Percentiles rank a stretch among this genome's conserved stretches.
These are phyloP conservation scores for Coenobita brevimanus DNA, from an alignment of 1,140 invertebrate species.

Conservation along the genomic window DNA sequence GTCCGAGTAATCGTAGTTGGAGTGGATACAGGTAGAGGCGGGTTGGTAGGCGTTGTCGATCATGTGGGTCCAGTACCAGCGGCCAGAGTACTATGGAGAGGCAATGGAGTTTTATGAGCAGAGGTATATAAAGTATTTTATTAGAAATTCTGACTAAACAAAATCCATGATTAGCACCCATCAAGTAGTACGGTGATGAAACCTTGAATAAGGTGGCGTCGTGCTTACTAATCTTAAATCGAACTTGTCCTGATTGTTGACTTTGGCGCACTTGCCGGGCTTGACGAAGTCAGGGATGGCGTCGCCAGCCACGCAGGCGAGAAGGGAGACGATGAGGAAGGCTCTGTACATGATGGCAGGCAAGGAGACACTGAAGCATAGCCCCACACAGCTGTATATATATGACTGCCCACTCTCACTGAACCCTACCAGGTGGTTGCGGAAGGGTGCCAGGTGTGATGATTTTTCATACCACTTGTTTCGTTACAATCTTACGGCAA, in stretches of 20 bases:
- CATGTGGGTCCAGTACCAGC: background rate
- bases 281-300: background rate
- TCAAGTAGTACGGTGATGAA: too few species aligned
- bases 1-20: background rate
- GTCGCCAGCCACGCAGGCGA: background rate
- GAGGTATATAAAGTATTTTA: too few species aligned
- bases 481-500: background rate
- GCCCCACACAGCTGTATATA: too few species aligned
- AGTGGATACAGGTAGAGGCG: background rate
- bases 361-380: background rate
- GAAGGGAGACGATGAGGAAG: background rate
- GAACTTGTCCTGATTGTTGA: background rate
- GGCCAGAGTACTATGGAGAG: conserved; percentile 2
- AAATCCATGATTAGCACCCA: too few species aligned
- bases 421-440: too few species aligned
- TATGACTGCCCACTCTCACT: too few species aligned
- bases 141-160: background rate
- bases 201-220: too few species aligned
- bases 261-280: conserved; percentile 11
- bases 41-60: conserved; percentile 1
- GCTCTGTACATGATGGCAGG: background rate
- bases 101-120: too few species aligned
- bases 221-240: background rate
- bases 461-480: background rate
- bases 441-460: too few species aligned